Conservation (phyloP, 2,113 vertebrate genomes). For the Colossoma macropomum region DNA sequence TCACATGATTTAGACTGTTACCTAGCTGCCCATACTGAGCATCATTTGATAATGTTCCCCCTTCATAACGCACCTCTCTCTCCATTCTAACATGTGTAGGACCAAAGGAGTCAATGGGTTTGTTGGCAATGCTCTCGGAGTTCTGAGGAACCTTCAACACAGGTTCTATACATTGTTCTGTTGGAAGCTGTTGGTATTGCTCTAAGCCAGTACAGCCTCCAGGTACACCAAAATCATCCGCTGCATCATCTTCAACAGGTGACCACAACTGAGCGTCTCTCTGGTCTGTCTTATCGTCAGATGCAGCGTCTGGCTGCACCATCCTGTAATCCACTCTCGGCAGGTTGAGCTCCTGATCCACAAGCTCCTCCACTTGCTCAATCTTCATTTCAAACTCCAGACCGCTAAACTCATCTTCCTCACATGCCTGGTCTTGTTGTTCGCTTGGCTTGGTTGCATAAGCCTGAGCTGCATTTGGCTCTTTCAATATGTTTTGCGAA, state of each 20-base stretch:
- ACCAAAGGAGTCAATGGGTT: constrained; percentile 24
- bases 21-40: constrained; percentile 23
- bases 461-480: background rate
- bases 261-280: constrained; percentile 30
- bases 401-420: constrained; percentile 44
- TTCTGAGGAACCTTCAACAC: constrained; percentile 23
- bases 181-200: constrained; percentile 32
- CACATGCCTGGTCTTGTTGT: background rate
- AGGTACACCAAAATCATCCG: constrained; percentile 9
- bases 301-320: background rate
- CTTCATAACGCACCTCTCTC: constrained; percentile 11
- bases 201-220: constrained; percentile 24
- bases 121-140: constrained; percentile 1
- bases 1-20: background rate
- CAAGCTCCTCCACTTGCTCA: constrained; percentile 54
- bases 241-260: constrained; percentile 9
- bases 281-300: background rate
- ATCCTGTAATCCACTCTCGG: constrained; percentile 25
- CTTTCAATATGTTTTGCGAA: background rate
- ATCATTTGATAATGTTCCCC: background rate
- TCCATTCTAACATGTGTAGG: constrained; percentile 2
- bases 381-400: constrained; percentile 57
- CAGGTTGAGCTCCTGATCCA: constrained; percentile 48
- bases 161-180: constrained; percentile 18
- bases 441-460: background rate